These are phyloP conservation scores for Emmelina monodactyla DNA, from an alignment of 2,888 invertebrate genomes.

Conservation along the genomic window DNA sequence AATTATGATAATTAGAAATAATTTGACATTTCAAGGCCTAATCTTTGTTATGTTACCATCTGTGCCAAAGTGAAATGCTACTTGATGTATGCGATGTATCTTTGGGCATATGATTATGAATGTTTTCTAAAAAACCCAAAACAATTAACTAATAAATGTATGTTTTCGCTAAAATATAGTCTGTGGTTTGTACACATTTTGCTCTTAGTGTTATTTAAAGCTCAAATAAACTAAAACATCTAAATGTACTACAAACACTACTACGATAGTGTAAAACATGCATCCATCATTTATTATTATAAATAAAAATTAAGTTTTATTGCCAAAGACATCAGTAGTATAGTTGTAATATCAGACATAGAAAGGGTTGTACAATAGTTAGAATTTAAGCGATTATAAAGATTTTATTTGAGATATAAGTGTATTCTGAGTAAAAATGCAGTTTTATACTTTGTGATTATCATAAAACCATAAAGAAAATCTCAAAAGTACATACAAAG, in stretches of 20 bases:
- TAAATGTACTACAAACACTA: no score
- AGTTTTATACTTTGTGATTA: no score
- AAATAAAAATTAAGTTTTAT: slow-evolving; percentile 16
- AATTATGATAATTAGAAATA: slow-evolving; percentile 23
- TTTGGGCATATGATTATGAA: background rate
- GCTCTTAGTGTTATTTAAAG: no score
- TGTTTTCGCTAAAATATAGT: no score
- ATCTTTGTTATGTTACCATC: slow-evolving; percentile 32
- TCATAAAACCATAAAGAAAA: background rate
- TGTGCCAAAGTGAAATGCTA: slow-evolving; percentile 32
- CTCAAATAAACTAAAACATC: no score
- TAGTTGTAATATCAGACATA: slow-evolving; percentile 25
- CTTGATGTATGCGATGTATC: slow-evolving; percentile 10
- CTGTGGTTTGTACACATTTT: no score
- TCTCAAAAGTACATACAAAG: background rate
- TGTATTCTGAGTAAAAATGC: background rate
- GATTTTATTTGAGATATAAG: background rate
- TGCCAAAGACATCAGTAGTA: slow-evolving; percentile 36
- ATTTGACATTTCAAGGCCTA: slow-evolving; percentile 22
- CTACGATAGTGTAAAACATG: background rate
- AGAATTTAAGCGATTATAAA: slow-evolving; percentile 13
- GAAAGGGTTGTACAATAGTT: slow-evolving; percentile 39
- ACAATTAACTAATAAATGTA: no score
- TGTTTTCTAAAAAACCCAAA: no score
- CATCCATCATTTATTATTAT: slow-evolving; percentile 8